These are phyloP conservation scores for Acleris holmiana DNA, from an alignment of 2,888 invertebrate species.

Conservation along the genomic window DNA sequence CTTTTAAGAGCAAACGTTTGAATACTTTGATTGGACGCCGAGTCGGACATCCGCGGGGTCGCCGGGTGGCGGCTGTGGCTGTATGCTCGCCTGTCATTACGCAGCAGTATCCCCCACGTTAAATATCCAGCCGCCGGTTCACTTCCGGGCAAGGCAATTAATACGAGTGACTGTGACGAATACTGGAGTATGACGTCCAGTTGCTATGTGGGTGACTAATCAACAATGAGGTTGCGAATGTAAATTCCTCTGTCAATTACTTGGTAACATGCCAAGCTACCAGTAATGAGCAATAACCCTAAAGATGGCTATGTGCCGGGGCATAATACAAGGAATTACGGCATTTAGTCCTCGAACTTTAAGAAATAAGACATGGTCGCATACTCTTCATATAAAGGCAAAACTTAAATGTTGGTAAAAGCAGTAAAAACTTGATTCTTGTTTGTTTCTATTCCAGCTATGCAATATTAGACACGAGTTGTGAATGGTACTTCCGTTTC, in stretches of 20 bases:
- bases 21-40: slow-evolving; percentile 9
- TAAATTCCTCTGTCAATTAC: slow-evolving; percentile 33
- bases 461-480: slow-evolving; percentile 8
- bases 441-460: background rate
- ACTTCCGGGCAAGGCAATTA: slow-evolving; percentile 78
- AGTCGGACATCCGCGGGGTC: background rate
- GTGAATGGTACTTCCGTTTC: slow-evolving; percentile 24
- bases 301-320: slow-evolving; percentile 2
- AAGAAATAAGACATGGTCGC: background rate
- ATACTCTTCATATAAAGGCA: no score
- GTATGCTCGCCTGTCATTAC: background rate
- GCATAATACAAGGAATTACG: background rate
- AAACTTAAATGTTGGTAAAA: background rate
- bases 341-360: slow-evolving; percentile 10
- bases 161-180: slow-evolving; percentile 58
- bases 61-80: background rate
- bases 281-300: slow-evolving; percentile 10
- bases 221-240: slow-evolving; percentile 30
- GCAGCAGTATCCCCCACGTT: slow-evolving; percentile 55
- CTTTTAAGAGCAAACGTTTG: slow-evolving; percentile 36
- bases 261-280: slow-evolving; percentile 18
- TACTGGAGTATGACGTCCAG: slow-evolving; percentile 31
- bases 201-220: slow-evolving; percentile 36
- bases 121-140: slow-evolving; percentile 61
- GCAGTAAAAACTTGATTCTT: background rate